A percentile compares a stretch with the other conserved stretches of the same genome.
These are phyloP conservation scores for Zosterops hypoxanthus DNA, from an alignment of 2,113 vertebrate species.

Conservation along the genomic window DNA sequence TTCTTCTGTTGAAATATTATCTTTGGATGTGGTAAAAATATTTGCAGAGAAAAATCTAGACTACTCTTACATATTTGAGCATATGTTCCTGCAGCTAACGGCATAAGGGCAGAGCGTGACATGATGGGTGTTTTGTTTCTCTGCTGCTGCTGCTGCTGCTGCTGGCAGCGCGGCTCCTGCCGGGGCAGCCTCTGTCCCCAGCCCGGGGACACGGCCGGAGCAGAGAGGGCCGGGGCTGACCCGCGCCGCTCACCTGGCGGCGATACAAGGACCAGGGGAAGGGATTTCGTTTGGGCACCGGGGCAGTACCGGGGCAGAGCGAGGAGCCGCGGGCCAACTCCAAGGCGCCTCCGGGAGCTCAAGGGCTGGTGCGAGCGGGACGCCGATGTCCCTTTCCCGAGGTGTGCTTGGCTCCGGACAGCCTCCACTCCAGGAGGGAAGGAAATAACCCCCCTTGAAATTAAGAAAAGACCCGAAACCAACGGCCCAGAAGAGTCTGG, in stretches of 20 bases:
- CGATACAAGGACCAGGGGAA: not conserved
- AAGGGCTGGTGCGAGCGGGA: not conserved
- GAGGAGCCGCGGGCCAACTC: not conserved
- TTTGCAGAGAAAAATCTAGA: conserved; percentile 67
- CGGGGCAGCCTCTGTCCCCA: not conserved
- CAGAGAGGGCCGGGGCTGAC: not conserved
- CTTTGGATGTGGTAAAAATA: conserved; percentile 70
- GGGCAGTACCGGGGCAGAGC: not conserved
- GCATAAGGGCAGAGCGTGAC: conserved; percentile 49
- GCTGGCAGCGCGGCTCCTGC: not conserved
- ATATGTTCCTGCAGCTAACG: conserved; percentile 45
- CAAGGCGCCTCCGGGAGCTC: not conserved
- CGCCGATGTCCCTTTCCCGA: not conserved
- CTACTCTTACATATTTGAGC: conserved; percentile 58
- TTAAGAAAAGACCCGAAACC: not conserved
- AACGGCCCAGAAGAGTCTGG: not conserved
- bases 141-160: not conserved
- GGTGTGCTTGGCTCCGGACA: not conserved
- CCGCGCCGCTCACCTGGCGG: not conserved
- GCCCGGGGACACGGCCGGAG: not conserved
- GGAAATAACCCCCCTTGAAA: not conserved
- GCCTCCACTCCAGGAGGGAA: not conserved
- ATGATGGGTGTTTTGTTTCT: not conserved
- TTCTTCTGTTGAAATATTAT: conserved; percentile 72
- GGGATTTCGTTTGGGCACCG: not conserved